Evolutionary conservation across 1,140 invertebrate species (phyloP).

Genomic region (Mamestra configurata): DNA sequence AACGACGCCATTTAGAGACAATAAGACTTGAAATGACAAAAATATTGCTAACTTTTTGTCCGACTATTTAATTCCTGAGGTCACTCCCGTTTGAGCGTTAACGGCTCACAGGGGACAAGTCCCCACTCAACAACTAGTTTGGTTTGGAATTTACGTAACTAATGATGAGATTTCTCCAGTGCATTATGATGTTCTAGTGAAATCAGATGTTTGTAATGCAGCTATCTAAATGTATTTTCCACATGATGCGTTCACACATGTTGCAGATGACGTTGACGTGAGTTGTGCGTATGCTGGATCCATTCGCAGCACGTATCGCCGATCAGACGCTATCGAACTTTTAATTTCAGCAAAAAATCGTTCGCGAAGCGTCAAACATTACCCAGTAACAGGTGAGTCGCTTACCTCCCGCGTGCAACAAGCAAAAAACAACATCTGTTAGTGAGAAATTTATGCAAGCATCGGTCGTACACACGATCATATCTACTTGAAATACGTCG

Average conservation of each 20-base stretch:
- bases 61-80: constrained; percentile 40
- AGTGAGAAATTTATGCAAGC: constrained; percentile 79
- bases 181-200: constrained; percentile 7
- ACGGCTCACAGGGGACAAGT: constrained; percentile 37
- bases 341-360: constrained; percentile 81
- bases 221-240: not conserved
- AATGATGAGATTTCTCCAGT: constrained; percentile 18
- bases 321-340: constrained; percentile 78
- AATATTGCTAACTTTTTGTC: constrained; percentile 48
- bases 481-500: constrained; percentile 84
- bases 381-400: constrained; percentile 78
- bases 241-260: constrained; percentile 30
- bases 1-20: constrained; percentile 65
- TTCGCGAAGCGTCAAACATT: constrained; percentile 74
- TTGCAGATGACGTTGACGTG: constrained; percentile 41
- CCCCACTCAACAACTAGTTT: constrained; percentile 41
- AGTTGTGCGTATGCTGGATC: constrained; percentile 47
- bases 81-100: constrained; percentile 39
- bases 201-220: constrained; percentile 15
- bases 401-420: constrained; percentile 71
- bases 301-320: constrained; percentile 71
- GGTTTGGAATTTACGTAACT: constrained; percentile 21
- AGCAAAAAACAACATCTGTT: constrained; percentile 82
- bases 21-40: constrained; percentile 54
- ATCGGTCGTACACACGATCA: constrained; percentile 78